Conservation (phyloP, 2,888 invertebrate species). For the Coelopa pilipes region DNA sequence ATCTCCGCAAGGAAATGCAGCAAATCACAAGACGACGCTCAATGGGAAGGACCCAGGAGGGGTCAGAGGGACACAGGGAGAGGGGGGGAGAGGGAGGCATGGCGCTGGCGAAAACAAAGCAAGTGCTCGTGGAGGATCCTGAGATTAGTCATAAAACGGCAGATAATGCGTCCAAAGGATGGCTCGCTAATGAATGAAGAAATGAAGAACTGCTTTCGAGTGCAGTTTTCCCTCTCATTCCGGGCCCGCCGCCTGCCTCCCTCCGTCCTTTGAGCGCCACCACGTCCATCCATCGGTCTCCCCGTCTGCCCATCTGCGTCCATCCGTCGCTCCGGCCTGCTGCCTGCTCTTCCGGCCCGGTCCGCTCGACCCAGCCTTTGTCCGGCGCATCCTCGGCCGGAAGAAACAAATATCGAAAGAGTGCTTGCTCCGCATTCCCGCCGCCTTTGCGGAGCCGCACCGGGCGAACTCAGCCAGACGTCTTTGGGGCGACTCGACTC, state of each 20-base stretch:
- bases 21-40: background rate
- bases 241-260: background rate
- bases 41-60: background rate
- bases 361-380: background rate
- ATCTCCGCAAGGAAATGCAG: background rate
- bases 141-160: conserved; percentile 47
- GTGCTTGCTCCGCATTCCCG: too few species aligned
- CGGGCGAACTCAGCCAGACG: too few species aligned
- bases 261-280: background rate
- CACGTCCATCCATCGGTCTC: too few species aligned
- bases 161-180: conserved; percentile 31
- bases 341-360: too few species aligned
- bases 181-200: background rate
- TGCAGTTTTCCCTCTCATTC: conserved; percentile 15
- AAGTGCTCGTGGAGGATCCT: conserved; percentile 11
- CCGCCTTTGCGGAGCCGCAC: too few species aligned
- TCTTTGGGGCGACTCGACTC: too few species aligned
- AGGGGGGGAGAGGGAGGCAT: too few species aligned
- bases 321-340: too few species aligned
- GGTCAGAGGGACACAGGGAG: too few species aligned
- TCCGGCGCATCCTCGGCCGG: background rate
- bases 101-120: background rate
- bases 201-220: conserved; percentile 17
- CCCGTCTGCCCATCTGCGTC: too few species aligned
- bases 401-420: too few species aligned